Evolutionary conservation across 2,113 vertebrate genomes (phyloP).

Genomic region (Grus americana): DNA sequence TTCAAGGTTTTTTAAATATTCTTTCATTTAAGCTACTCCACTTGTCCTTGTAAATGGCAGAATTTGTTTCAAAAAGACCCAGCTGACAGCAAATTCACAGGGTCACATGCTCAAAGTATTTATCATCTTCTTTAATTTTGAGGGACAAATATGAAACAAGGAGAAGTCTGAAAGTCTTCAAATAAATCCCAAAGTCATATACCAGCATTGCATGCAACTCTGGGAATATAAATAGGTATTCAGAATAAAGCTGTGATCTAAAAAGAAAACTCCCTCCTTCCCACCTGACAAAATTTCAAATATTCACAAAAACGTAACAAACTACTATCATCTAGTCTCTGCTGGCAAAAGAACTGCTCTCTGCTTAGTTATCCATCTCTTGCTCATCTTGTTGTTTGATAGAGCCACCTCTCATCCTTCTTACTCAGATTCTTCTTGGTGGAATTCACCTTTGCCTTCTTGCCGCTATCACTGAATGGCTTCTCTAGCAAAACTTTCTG

Average conservation of each 20-base stretch:
- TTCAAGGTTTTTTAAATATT: background rate
- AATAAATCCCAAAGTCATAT: background rate
- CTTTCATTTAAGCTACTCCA: background rate
- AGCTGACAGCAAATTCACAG: background rate
- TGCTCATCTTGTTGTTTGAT: background rate
- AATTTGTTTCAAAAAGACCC: background rate
- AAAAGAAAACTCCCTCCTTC: background rate
- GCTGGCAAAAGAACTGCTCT: background rate
- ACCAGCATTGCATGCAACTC: background rate
- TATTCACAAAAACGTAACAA: background rate
- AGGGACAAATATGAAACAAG: background rate
- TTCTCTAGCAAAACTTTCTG: background rate
- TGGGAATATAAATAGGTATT: background rate
- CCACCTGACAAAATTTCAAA: background rate
- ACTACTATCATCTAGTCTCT: background rate
- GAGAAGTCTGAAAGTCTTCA: background rate
- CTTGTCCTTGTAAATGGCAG: background rate
- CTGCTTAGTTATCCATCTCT: background rate
- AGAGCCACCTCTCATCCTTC: background rate
- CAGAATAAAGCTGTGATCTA: background rate
- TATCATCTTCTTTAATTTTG: background rate
- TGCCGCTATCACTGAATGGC: background rate
- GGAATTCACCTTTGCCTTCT: background rate
- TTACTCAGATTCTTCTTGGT: background rate
- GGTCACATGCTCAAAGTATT: background rate